phyloP scores from a whole-genome alignment of 1,140 invertebrate genomes.

The Apis florea region DNA sequence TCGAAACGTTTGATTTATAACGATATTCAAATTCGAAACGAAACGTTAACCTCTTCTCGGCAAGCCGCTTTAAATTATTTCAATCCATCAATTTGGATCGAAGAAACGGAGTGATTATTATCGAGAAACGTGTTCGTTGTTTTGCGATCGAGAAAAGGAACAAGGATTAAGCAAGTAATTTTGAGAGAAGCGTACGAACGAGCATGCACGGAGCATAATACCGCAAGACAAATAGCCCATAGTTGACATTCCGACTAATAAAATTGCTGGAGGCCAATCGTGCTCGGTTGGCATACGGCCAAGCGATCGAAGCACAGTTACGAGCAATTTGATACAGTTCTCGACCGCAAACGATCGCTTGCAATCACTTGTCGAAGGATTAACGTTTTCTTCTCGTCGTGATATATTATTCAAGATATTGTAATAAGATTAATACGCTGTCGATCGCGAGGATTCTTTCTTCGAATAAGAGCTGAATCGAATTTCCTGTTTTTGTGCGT shows the following conservation, averaged over 20 bases:
- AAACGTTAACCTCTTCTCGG: too few species aligned
- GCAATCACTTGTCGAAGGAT: neutral
- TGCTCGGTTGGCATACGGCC: neutral
- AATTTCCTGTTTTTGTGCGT: neutral
- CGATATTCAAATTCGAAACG: too few species aligned
- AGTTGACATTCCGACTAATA: slow-evolving; percentile 9
- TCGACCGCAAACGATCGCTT: slow-evolving; percentile 31
- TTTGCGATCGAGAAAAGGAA: slow-evolving; percentile 12
- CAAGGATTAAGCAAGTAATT: neutral
- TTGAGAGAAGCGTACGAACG: slow-evolving; percentile 1
- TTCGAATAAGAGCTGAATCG: too few species aligned
- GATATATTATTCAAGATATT: neutral
- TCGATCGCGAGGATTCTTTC: neutral
- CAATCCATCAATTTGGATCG: too few species aligned
- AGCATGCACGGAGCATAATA: slow-evolving; percentile 18
- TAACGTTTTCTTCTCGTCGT: neutral
- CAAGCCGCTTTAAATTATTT: too few species aligned
- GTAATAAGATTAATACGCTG: neutral
- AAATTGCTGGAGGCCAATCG: slow-evolving; percentile 5
- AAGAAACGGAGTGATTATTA: too few species aligned
- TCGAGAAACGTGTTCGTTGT: neutral
- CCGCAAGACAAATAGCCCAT: slow-evolving; percentile 1
- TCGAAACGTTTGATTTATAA: too few species aligned
- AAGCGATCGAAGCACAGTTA: slow-evolving; percentile 28
- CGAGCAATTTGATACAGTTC: neutral